These are phyloP conservation scores for Zoanthus solanderi DNA, from an alignment of 92 coral and sea anemone genomes.

Conservation along the genomic window DNA sequence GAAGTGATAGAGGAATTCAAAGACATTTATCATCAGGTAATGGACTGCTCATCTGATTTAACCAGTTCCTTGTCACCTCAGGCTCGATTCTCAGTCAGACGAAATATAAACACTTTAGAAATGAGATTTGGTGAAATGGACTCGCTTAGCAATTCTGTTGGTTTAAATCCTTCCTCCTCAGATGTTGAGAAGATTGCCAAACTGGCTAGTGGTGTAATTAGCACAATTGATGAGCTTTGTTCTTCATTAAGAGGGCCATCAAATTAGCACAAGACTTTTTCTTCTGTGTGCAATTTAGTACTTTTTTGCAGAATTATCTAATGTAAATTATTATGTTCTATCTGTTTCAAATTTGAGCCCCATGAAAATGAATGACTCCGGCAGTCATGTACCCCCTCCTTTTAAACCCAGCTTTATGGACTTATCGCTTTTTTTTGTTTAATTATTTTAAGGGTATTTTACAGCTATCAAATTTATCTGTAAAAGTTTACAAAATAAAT, in stretches of 20 bases:
- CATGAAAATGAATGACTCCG: not conserved
- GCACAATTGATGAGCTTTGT: conserved; percentile 74
- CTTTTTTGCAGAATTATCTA: not conserved
- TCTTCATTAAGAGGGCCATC: conserved; percentile 69
- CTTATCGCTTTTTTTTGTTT: not conserved
- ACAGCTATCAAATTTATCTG: not conserved
- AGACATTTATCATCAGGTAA: conserved; percentile 69
- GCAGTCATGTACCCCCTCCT: not conserved
- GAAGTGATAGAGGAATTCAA: conserved; percentile 67
- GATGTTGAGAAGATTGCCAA: conserved; percentile 85
- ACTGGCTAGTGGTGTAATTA: conserved; percentile 68
- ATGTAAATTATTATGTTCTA: not conserved
- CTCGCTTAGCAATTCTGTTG: conserved; percentile 76
- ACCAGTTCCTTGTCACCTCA: conserved; percentile 87
- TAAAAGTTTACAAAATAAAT: not conserved
- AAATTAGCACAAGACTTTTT: conserved; percentile 28
- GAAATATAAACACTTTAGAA: conserved; percentile 81
- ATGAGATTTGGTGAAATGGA: conserved; percentile 79
- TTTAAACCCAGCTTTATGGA: not conserved
- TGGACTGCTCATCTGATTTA: conserved; percentile 79
- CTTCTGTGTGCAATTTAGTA: not conserved
- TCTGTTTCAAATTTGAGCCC: not conserved
- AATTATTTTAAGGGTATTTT: not conserved
- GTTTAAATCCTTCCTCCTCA: conserved; percentile 70
- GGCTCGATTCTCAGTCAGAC: conserved; percentile 83